Evolutionary conservation across 2,888 invertebrate genomes (phyloP).

Genomic region (Rotaria sp.): DNA sequence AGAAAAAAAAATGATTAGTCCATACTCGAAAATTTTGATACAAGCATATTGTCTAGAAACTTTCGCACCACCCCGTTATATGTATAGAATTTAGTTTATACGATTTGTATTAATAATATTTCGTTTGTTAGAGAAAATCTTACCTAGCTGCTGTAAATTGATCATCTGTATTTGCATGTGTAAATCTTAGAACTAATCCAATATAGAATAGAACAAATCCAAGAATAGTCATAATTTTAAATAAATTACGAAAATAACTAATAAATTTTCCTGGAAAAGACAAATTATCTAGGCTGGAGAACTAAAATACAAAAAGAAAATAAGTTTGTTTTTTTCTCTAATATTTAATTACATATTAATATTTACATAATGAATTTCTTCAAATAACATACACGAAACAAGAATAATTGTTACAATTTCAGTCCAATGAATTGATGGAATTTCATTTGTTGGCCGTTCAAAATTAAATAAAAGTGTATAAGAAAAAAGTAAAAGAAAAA

Average conservation of each 20-base stretch:
- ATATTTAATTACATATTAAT: neutral
- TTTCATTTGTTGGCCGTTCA: neutral
- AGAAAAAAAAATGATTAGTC: too few relatives aligned
- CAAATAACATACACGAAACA: neutral
- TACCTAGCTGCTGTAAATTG: neutral
- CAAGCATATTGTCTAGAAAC: too few relatives aligned
- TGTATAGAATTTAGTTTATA: too few relatives aligned
- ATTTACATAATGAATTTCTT: slow-evolving; percentile 25
- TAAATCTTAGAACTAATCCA: slow-evolving; percentile 1
- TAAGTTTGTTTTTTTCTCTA: neutral
- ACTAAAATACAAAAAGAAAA: neutral
- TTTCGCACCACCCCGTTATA: too few relatives aligned
- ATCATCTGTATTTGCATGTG: neutral
- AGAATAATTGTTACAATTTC: neutral
- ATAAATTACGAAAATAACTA: neutral
- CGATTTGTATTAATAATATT: neutral
- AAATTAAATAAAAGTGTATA: neutral
- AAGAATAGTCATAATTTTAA: neutral
- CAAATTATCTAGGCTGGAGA: neutral
- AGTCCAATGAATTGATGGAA: neutral
- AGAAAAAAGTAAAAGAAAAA: neutral
- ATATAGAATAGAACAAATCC: neutral
- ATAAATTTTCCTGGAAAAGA: neutral
- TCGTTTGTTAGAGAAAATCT: neutral
- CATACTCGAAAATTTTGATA: too few relatives aligned